Base-by-base conservation (phyloP, 2,797 vertebrate species). In the Pseudochromis fuscus region DNA sequence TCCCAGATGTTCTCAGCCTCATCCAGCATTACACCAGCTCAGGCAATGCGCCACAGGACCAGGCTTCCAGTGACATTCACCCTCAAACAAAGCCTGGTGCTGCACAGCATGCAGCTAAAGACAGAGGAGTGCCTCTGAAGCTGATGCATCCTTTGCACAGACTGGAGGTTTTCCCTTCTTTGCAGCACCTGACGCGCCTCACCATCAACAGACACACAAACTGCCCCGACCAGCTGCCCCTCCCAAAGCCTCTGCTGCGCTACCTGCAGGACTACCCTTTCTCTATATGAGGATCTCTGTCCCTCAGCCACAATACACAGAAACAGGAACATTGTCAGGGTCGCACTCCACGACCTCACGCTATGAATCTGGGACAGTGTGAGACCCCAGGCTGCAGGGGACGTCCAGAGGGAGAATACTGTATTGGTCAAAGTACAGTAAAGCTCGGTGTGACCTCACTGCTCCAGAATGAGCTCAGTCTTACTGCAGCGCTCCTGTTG, bases 201-300 rank as follows among this genome's bases (percentile, higher is more conserved):
- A 75, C 87, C 73, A 96, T 99, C 89, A 96, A 97, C 93, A 93
- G 86, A 60, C 86, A 93, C 52, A 94, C 95, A 15, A 76, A 89
- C 0, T 80, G 80, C 42, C 90, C 94, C 16, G 92, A 94, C 73
- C 94, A 89, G 77, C 94, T 99, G 53, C 96, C 96, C 0, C 93
- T 99, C 49, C 97, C 97, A 7, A 93, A 91, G 44, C 89, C 95
- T 51, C 94, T 99, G 91, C 89, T 94, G 5, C 88, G 88, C 46
- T 99, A 96, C 87, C 88, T 98, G 87, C 95, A 96, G 83, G 94
- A 97, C 83, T 98, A 99, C 83, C 97, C 96, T 12, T 99, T 98
- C 87, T 94, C 92, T 44, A 91, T 98, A 77, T 91, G 76, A 90
- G 52, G 59, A 52, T 61, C 25, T 35, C 45, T 28, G 57, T 27